Evolutionary conservation across 2,113 vertebrate species (phyloP), one percentile per base, ranked within the genome.

Genomic region (Xiphophorus couchianus): DNA sequence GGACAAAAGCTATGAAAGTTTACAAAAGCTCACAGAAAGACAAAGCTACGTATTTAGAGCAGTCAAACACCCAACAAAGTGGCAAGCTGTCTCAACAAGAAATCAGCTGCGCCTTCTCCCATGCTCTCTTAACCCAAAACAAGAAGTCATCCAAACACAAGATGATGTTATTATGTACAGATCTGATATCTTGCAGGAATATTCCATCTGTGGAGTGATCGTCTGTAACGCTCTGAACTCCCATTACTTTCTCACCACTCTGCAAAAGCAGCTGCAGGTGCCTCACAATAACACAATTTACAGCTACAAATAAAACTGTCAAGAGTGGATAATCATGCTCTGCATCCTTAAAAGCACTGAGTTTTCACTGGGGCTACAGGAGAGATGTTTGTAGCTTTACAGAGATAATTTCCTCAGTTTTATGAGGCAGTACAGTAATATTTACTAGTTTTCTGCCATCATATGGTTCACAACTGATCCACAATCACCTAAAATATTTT

Each of bases 291-390:
- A 84, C 64, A 71, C 2, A 28, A 85, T 89, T 83, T 86, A 84
- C 75, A 68, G 86, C 82, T 48, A 69, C 44, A 61, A 64, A 84
- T 87, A 81, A 87, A 89, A 54, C 80, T 84, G 86, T 81, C 83
- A 84, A 5, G 39, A 69, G 74, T 17, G 48, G 75, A 83, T 80
- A 83, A 78, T 84, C 80, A 33, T 13, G 11, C 33, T 54, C 15
- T 35, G 64, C 77, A 66, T 71, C 64, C 27, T 71, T 74, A 61
- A 72, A 71, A 44, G 75, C 62, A 51, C 29, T 15, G 37, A 30
- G 29, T 71, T 64, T 54, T 77, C 27, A 69, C 69, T 4, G 2
- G 51, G 44, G 51, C 22, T 54, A 25, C 29, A 35, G 25, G 27
- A 33, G 22, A 22, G 33, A 73, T 35, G 35, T 15, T 0, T 27